Base-by-base conservation (phyloP, 2,888 invertebrate species). In the Drosophila robusta region DNA sequence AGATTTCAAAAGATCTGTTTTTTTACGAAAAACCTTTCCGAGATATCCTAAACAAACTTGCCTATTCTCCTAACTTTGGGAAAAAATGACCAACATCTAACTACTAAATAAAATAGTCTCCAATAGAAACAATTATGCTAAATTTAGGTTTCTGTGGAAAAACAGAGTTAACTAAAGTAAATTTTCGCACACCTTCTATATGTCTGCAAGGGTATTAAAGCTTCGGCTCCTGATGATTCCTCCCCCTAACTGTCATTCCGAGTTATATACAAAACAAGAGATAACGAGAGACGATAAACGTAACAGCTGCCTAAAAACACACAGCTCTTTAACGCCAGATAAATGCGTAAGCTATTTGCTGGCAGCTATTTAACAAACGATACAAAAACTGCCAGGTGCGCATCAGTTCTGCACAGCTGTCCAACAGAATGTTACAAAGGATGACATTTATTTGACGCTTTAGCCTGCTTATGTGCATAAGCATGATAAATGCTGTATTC, bases 401-500 rank as follows among this genome's bases (percentile, higher is more conserved):
- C 32, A 12, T 24, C 24, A 42, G 26, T 16, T 9, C 9, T 32
- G 32, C 29, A 12, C 32, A 63, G n/a, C 8, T 22, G 38, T 49
- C 47, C n/a, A 41, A 26, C 42, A 22, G 18, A 41, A 1, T 52
- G 14, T 49, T 49, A n/a, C 24, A 52, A 57, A 41, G 34, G 18
- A 38, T 9, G 45, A 38, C 45, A 38, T 62, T 62, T 55, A 39
- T 22, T 18, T 18, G 11, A 39, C 18, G 41, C 12, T 22, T 12
- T 26, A 9, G 41, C 9, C 34, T 26, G 32, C 41, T 9, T 22
- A 38, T 24, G 50, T 32, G 26, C 26, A 32, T 42, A 39, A 26
- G 42, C 6, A 22, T 55, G 38, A 56, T 44, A 57, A 54, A 51
- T 55, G n/a, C 7, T 32, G 9, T 50, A 29, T 26, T 51, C 7